phyloP scores from a whole-genome alignment of 1,140 invertebrate species.

The Pollicipes pollicipes region DNA sequence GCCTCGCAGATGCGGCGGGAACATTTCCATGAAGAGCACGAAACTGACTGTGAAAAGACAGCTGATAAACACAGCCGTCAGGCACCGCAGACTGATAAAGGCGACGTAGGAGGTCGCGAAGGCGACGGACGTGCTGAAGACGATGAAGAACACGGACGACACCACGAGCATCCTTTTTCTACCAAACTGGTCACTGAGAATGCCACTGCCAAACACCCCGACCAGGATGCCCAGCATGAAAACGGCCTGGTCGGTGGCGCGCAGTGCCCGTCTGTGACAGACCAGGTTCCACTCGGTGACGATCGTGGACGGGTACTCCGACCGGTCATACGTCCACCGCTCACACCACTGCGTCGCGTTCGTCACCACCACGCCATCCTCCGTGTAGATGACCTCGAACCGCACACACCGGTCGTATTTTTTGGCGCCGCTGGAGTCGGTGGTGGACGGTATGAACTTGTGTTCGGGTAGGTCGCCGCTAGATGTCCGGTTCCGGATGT shows the following conservation, averaged over 20 bases:
- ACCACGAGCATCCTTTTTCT: background rate
- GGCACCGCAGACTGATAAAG: constrained; percentile 43
- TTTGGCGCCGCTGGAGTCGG: constrained; percentile 6
- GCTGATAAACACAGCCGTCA: constrained; percentile 52
- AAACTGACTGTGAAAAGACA: constrained; percentile 59
- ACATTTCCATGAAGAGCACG: constrained; percentile 64
- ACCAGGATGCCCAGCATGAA: constrained; percentile 21
- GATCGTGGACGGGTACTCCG: constrained; percentile 15
- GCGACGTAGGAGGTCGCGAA: constrained; percentile 46
- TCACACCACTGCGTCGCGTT: constrained; percentile 10
- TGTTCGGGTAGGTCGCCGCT: background rate
- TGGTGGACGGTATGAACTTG: background rate
- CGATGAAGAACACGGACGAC: constrained; percentile 11
- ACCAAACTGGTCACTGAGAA: constrained; percentile 14
- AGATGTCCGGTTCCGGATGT: background rate
- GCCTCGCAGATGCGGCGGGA: constrained; percentile 49
- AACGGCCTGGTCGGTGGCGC: constrained; percentile 19
- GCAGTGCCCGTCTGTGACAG: constrained; percentile 16
- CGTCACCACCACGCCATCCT: background rate
- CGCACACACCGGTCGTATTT: background rate
- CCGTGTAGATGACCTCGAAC: no score
- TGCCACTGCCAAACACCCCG: constrained; percentile 18
- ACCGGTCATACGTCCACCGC: constrained; percentile 15
- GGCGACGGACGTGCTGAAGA: constrained; percentile 42
- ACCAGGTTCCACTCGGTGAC: constrained; percentile 22